Conservation (phyloP, 2,797 vertebrate genomes). For the Microchirus variegatus region DNA sequence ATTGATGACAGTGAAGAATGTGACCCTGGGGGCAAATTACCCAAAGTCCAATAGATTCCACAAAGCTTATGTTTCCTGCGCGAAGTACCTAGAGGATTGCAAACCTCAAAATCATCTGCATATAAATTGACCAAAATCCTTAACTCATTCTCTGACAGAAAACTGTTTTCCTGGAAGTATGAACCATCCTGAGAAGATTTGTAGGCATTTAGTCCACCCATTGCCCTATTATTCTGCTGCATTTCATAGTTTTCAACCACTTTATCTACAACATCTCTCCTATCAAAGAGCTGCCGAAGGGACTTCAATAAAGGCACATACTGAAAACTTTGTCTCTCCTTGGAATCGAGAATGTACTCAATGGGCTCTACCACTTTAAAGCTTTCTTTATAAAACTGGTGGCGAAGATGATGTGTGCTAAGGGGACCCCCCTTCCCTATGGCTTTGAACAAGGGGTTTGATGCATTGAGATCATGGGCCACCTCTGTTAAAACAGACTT, state of each 20-base stretch:
- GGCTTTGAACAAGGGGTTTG: conserved; percentile 17
- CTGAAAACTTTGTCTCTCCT: conserved; percentile 34
- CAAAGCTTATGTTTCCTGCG: conserved; percentile 7
- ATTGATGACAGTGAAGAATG: conserved; percentile 1
- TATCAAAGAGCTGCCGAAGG: conserved; percentile 33
- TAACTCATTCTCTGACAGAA: conserved; percentile 12
- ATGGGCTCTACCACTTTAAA: conserved; percentile 41
- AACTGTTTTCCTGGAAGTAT: neutral
- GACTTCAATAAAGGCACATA: conserved; percentile 45
- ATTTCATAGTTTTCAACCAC: conserved; percentile 23
- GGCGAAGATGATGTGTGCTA: conserved; percentile 24
- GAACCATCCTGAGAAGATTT: conserved; percentile 28
- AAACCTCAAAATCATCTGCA: neutral
- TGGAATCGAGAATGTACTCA: conserved; percentile 40
- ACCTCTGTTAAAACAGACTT: conserved; percentile 6
- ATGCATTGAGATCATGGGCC: neutral
- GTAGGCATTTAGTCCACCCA: conserved; percentile 1
- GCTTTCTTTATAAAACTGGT: conserved; percentile 31
- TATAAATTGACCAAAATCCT: conserved; percentile 3
- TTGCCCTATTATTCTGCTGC: neutral
- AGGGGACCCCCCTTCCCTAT: conserved; percentile 26
- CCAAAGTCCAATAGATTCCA: too few species aligned
- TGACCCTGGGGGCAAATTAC: too few species aligned
- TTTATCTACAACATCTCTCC: conserved; percentile 34
- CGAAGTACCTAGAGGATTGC: conserved; percentile 24